Evolutionary conservation across 2,113 vertebrate genomes (phyloP).

Genomic region (Rhynchomys soricoides): DNA sequence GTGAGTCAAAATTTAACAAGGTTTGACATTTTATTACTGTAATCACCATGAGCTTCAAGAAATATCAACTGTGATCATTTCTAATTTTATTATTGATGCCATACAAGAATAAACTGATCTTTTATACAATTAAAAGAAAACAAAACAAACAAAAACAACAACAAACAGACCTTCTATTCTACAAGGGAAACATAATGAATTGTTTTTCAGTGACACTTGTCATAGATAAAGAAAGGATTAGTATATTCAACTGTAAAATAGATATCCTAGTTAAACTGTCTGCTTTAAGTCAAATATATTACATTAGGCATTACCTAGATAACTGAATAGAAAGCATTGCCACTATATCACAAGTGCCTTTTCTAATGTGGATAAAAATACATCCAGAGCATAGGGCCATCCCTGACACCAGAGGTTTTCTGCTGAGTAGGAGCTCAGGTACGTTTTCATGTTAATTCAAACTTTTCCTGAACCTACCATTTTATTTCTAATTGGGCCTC

Average conservation of each 20-base stretch:
- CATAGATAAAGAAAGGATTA: background rate
- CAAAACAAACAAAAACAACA: too few relatives aligned
- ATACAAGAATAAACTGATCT: slow-evolving; percentile 23
- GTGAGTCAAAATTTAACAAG: background rate
- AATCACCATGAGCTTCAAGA: background rate
- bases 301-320: background rate
- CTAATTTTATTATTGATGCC: background rate
- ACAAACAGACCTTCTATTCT: background rate
- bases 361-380: background rate
- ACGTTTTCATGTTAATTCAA: background rate
- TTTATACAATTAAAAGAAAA: background rate
- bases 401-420: background rate
- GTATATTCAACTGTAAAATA: background rate
- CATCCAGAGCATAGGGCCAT: background rate
- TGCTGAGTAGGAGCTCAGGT: background rate
- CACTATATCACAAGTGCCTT: background rate
- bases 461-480: background rate
- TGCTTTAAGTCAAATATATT: slow-evolving; percentile 23
- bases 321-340: background rate
- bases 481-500: background rate
- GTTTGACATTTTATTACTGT: background rate
- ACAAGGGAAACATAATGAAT: background rate
- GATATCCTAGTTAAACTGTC: background rate
- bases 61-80: background rate
- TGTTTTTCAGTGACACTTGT: background rate